Evolutionary conservation across 1,140 invertebrate genomes (phyloP).

Genomic region (Eriocheir sinensis): DNA sequence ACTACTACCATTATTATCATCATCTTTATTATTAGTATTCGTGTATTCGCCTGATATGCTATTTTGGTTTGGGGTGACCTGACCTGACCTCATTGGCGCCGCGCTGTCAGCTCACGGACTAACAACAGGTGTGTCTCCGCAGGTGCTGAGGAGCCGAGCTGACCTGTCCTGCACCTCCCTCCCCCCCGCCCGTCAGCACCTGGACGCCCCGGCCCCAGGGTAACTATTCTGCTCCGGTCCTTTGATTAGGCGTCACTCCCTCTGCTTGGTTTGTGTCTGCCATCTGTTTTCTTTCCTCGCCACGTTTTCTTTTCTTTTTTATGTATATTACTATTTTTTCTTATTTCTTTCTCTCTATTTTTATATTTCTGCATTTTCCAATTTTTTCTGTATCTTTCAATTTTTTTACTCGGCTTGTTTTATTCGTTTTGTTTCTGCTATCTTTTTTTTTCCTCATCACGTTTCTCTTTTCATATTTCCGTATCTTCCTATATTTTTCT

Average conservation of each 20-base stretch:
- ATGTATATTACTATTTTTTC: not conserved
- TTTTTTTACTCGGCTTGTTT: not conserved
- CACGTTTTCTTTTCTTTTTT: too few relatives aligned
- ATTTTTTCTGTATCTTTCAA: too few relatives aligned
- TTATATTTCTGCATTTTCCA: too few relatives aligned
- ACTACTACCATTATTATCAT: too few relatives aligned
- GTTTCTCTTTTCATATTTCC: not conserved
- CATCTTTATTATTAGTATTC: too few relatives aligned
- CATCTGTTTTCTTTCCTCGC: not conserved
- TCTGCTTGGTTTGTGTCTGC: not conserved
- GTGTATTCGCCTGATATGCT: too few relatives aligned
- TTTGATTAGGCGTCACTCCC: too few relatives aligned
- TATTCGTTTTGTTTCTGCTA: not conserved
- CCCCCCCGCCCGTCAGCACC: not conserved
- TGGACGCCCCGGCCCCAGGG: not conserved
- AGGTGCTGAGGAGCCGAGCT: not conserved
- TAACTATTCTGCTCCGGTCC: not conserved
- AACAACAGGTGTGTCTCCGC: not conserved
- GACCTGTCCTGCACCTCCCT: too few relatives aligned
- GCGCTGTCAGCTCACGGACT: too few relatives aligned
- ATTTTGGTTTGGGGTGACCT: too few relatives aligned
- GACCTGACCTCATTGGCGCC: not conserved
- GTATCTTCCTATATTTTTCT: not conserved
- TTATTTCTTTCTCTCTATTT: not conserved
- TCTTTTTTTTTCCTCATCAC: not conserved